A percentile compares a stretch with the other conserved stretches of the same genome.
Evolutionary conservation across 2,888 invertebrate species (phyloP).

Genomic region (Andrena praecox): DNA sequence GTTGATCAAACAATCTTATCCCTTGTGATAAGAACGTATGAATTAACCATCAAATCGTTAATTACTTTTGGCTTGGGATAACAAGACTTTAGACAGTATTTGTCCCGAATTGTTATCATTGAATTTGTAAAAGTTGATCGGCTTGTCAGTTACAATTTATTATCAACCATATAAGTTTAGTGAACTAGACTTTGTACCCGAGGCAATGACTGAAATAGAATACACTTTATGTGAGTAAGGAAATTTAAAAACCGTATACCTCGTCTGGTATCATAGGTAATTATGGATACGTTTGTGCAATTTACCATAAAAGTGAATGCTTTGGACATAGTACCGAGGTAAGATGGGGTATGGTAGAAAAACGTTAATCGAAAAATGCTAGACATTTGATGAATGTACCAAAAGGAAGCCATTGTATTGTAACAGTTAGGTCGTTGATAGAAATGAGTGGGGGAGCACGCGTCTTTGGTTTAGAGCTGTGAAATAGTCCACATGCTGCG

Average conservation of each 20-base stretch:
- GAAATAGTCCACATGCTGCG: too few relatives aligned
- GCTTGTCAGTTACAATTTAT: constrained; percentile 44
- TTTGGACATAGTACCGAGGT: too few relatives aligned
- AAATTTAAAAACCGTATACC: not conserved
- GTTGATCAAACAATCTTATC: constrained; percentile 69
- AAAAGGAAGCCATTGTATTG: too few relatives aligned
- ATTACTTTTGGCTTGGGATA: constrained; percentile 61
- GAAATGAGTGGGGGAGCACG: too few relatives aligned
- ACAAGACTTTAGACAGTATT: constrained; percentile 32
- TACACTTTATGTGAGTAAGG: not conserved
- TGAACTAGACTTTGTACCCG: constrained; percentile 20
- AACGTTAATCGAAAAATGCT: too few relatives aligned
- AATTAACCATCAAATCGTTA: constrained; percentile 71
- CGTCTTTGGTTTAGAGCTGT: too few relatives aligned
- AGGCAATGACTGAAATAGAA: not conserved
- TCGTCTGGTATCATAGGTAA: not conserved
- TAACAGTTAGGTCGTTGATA: too few relatives aligned
- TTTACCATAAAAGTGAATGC: too few relatives aligned
- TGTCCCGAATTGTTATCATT: constrained; percentile 42
- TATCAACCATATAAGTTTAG: constrained; percentile 27
- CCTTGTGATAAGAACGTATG: constrained; percentile 57
- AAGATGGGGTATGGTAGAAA: too few relatives aligned
- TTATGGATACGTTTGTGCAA: too few relatives aligned
- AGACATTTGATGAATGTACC: too few relatives aligned
- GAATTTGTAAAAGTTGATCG: constrained; percentile 31